Base-by-base conservation (phyloP, 2,113 vertebrate genomes). In the Cryptotis parvus region DNA sequence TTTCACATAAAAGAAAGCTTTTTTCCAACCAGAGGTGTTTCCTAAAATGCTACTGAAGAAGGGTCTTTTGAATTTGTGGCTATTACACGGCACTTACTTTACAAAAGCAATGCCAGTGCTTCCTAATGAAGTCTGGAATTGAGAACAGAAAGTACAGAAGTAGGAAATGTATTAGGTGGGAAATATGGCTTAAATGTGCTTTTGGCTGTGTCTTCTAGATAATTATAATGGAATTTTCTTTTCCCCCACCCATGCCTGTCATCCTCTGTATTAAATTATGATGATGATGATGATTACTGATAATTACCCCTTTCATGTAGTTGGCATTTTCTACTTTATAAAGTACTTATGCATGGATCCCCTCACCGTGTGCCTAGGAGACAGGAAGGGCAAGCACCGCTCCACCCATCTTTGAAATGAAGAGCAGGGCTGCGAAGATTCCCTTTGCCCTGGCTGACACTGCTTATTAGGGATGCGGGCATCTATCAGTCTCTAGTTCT, bases 191-290 rank as follows among this genome's bases (percentile, higher is more conserved):
- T 89, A 75, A 43, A 63, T 72, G n/a, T 73, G 31, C 70, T 81
- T 93, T 91, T 74, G 76, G 49, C 91, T 84, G 20, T 63, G 81
- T 87, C 80, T 94, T 91, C 75, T 49, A 74, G 73, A 75, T 92
- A 92, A 91, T 94, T 93, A 84, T 89, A 78, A 63, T 41, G 43
- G 87, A 84, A 31, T 31, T 63, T 70, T 18, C 89, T 94, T 93
- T 73, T 93, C 75, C 45, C 79, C 72, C 24, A 79, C 16, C 20
- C 20, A 61, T 92, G 91, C 77, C 69, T 94, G 84, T 87, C 91
- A 97, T 85, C 55, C 52, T 88, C 43, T 63, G 81, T 72, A 94
- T 91, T 92, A 95, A 94, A 81, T 95, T 72, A 92, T 93, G 88
- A 80, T 91, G 75, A 85, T 91, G 65, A 89, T 61, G 52, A 55